Percentiles rank a stretch among this genome's conserved stretches.
Evolutionary conservation across 1,140 invertebrate species (phyloP).

Genomic region (Stenopsyche tienmushanensis): DNA sequence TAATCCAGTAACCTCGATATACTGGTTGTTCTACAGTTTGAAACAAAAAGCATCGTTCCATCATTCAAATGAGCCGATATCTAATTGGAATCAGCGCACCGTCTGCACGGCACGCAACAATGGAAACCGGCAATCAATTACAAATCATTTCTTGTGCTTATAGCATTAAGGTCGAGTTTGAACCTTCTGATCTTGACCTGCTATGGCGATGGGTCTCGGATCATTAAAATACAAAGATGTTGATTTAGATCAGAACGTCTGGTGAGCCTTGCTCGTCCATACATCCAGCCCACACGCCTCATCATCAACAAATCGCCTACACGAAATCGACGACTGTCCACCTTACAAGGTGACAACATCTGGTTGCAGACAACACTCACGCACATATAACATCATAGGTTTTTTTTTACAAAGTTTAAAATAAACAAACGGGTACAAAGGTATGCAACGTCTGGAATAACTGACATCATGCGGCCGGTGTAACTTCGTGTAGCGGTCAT

Average conservation of each 20-base stretch:
- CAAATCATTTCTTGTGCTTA: background rate
- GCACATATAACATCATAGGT: no score
- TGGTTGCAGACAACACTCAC: background rate
- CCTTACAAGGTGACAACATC: constrained; percentile 13
- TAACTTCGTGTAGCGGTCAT: background rate
- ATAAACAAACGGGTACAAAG: background rate
- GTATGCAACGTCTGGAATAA: no score
- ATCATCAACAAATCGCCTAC: constrained; percentile 8
- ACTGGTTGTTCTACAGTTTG: no score
- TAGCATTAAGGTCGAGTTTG: background rate
- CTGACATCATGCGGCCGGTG: no score
- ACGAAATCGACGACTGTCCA: background rate
- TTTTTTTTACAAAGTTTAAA: background rate
- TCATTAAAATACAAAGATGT: constrained; percentile 1
- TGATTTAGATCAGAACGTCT: constrained; percentile 10
- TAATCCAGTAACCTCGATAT: no score
- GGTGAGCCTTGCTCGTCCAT: constrained; percentile 4
- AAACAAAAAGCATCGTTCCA: no score
- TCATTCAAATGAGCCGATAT: no score
- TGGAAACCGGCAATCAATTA: background rate
- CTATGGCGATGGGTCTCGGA: background rate
- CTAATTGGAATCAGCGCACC: no score
- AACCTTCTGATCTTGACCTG: constrained; percentile 2
- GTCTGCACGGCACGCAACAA: no score
- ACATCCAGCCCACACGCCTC: background rate